These are phyloP conservation scores for Ochropleura plecta DNA, from an alignment of 2,888 invertebrate genomes.

Conservation along the genomic window DNA sequence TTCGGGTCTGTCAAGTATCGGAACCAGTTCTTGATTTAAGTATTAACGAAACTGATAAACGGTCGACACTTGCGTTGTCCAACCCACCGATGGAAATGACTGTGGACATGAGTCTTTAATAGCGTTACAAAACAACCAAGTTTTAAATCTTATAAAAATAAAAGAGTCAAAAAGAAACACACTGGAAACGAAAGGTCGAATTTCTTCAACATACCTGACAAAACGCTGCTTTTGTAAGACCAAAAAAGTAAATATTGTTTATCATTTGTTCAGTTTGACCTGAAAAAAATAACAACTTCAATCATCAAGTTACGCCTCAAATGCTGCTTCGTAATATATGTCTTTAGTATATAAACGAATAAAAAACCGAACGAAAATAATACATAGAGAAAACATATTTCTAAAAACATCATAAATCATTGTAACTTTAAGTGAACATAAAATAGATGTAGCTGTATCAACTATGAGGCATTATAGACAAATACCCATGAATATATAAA, in stretches of 20 bases:
- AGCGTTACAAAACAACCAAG: neutral
- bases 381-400: neutral
- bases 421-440: neutral
- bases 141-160: slow-evolving; percentile 1
- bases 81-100: slow-evolving; percentile 39
- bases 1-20: slow-evolving; percentile 68
- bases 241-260: too few species aligned
- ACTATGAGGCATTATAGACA: neutral
- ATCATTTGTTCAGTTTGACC: neutral
- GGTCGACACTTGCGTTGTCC: slow-evolving; percentile 49
- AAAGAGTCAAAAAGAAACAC: neutral
- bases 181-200: neutral
- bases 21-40: slow-evolving; percentile 71
- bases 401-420: slow-evolving; percentile 5
- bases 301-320: too few species aligned
- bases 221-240: too few species aligned
- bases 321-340: too few species aligned
- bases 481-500: neutral
- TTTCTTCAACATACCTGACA: neutral
- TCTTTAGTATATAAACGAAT: too few species aligned
- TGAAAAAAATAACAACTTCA: slow-evolving; percentile 3
- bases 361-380: too few species aligned
- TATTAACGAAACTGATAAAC: slow-evolving; percentile 62
- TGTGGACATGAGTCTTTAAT: neutral
- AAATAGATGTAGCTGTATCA: neutral